Conservation (phyloP, 2,888 invertebrate species). For the Drosophila multiciliata region DNA sequence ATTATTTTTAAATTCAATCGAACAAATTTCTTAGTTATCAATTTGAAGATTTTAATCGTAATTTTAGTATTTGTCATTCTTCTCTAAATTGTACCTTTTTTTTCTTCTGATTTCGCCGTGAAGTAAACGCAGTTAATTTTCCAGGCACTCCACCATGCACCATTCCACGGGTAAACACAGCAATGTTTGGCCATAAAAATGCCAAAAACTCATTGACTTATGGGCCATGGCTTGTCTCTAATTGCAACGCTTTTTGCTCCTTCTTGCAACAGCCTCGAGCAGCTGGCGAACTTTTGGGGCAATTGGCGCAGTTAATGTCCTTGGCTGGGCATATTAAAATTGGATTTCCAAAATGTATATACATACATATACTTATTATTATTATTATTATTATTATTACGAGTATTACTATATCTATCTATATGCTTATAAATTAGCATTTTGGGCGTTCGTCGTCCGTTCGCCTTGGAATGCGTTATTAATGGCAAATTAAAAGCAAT, state of each 20-base stretch:
- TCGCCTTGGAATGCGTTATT: conserved; percentile 81
- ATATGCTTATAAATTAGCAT: conserved; percentile 75
- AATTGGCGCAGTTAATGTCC: conserved; percentile 55
- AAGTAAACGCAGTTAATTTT: background rate
- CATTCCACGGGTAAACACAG: background rate
- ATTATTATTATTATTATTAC: conserved; percentile 53
- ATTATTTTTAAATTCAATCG: too few relatives aligned
- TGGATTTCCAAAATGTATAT: conserved; percentile 50
- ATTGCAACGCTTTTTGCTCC: conserved; percentile 34
- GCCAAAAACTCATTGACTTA: conserved; percentile 83
- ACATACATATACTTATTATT: conserved; percentile 25
- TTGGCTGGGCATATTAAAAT: conserved; percentile 63
- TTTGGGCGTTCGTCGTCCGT: conserved; percentile 57
- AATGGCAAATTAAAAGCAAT: conserved; percentile 84
- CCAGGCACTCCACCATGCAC: background rate
- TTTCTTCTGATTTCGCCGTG: background rate
- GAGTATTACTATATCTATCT: conserved; percentile 58
- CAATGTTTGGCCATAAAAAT: conserved; percentile 73
- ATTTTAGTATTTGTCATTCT: background rate
- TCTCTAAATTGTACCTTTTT: background rate
- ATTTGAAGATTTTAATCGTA: background rate
- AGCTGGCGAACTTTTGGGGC: conserved; percentile 22
- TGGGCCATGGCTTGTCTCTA: conserved; percentile 55
- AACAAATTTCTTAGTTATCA: background rate
- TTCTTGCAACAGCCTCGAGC: background rate